Conservation (phyloP, 2,888 invertebrate genomes). For the Clusia tigrina region DNA sequence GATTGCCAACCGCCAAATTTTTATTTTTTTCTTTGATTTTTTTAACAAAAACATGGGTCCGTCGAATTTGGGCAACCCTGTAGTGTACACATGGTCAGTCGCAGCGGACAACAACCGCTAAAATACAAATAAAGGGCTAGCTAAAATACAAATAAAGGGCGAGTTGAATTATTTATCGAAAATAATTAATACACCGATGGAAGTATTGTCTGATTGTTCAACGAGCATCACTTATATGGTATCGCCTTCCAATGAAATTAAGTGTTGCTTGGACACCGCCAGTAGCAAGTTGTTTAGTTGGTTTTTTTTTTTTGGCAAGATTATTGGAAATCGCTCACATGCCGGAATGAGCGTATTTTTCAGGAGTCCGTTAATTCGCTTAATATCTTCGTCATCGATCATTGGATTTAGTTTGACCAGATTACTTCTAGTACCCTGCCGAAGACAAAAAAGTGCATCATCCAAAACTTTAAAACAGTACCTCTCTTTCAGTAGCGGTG, state of each 20-base stretch:
- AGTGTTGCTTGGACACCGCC: slow-evolving; percentile 21
- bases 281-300: background rate
- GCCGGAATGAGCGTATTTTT: background rate
- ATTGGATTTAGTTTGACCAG: slow-evolving; percentile 10
- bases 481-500: slow-evolving; percentile 7
- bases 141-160: slow-evolving; percentile 22
- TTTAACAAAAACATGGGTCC: too few relatives aligned
- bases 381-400: background rate
- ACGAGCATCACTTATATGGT: slow-evolving; percentile 16
- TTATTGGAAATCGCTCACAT: too few relatives aligned
- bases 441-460: background rate
- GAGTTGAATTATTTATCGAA: slow-evolving; percentile 7
- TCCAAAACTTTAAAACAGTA: slow-evolving; percentile 1
- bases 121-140: too few relatives aligned
- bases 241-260: slow-evolving; percentile 21
- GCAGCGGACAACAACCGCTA: too few relatives aligned
- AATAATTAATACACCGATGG: slow-evolving; percentile 13
- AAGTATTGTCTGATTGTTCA: slow-evolving; percentile 17
- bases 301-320: too few relatives aligned
- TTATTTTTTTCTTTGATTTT: too few relatives aligned
- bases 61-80: too few relatives aligned
- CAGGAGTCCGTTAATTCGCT: background rate
- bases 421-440: background rate
- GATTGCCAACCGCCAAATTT: too few relatives aligned
- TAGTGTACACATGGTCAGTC: too few relatives aligned